Base-by-base conservation (phyloP, 2,888 invertebrate species). In the Oasisia sp. region DNA sequence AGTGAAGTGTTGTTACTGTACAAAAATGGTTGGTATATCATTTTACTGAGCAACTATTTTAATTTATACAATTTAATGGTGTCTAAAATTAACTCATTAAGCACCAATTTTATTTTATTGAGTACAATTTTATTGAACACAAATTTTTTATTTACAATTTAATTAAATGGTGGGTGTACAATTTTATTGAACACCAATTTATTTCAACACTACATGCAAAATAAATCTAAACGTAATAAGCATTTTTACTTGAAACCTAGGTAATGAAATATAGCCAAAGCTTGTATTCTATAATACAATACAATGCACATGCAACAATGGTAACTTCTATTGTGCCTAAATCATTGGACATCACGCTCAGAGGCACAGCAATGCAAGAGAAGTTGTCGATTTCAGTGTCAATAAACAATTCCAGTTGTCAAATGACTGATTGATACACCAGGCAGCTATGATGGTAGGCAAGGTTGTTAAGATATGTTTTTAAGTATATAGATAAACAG, bases 111-210 rank as follows among this genome's bases (percentile, higher is more conserved):
- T n/a, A 74, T 19, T 19, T 74, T 7, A 27, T 74, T 38, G 38
- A 38, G 4, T 74, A 19, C 74, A 74, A 74, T 74, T 74, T 74
- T 74, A 74, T 27, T 74, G 74, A 74, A 7, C 74, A 74, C 74
- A 27, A 74, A 27, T 74, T 74, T 74, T n/a, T 27, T 19, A 3
- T 74, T 0, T 19, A 74, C 74, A 74, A 74, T 38, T 38, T 38
- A 38, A 38, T 38, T 38, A 2, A 38, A 38, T 38, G 38, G 38
- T 38, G 38, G 38, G 38, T 74, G 4, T 74, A 19, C 74, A 74
- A 74, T 74, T 74, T 74, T 74, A 74, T 74, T 74, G 74, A 74
- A 19, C 74, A 74, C 74, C 74, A 74, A 27, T 74, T 74, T n/a
- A 74, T 7, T 19, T 74, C 27, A 27, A 74, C 74, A 74, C 74